phyloP scores from a whole-genome alignment of 2,888 invertebrate species.

The Copidosoma aretas region DNA sequence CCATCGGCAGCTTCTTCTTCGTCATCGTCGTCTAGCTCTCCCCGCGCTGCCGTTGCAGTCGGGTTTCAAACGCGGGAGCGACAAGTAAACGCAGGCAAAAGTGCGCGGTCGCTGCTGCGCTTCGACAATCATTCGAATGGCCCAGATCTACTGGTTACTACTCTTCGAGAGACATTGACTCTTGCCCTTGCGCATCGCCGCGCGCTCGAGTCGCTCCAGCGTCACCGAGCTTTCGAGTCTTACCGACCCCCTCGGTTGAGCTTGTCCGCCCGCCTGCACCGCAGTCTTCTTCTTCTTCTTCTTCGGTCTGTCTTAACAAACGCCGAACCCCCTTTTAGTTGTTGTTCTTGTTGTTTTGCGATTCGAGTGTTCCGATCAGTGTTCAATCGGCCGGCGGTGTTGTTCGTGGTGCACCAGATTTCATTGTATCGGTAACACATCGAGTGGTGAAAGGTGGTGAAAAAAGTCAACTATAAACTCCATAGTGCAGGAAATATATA shows the following conservation, averaged over 20 bases:
- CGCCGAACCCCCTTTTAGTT: not conserved
- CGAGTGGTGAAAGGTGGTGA: no score
- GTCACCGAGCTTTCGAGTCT: not conserved
- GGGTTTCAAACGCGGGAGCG: slow-evolving; percentile 27
- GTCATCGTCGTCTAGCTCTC: not conserved
- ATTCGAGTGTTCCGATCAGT: not conserved
- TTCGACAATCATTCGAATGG: slow-evolving; percentile 47
- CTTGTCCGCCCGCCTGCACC: not conserved
- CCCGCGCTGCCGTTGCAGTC: slow-evolving; percentile 19
- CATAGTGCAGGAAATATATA: no score
- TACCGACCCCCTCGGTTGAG: not conserved
- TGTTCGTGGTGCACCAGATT: no score
- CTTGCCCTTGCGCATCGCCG: not conserved
- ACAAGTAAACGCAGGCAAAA: slow-evolving; percentile 5
- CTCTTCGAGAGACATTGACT: slow-evolving; percentile 53
- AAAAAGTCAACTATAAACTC: no score
- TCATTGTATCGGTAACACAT: no score
- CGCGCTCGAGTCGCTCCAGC: not conserved
- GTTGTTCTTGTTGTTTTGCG: not conserved
- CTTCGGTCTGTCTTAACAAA: not conserved
- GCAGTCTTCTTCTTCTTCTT: not conserved
- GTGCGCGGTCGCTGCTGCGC: slow-evolving; percentile 22
- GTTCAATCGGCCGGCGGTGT: no score
- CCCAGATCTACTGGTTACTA: slow-evolving; percentile 54
- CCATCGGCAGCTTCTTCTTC: not conserved